Evolutionary conservation across 2,113 vertebrate species (phyloP), one percentile per base, ranked within the genome.

Genomic region (Nothobranchius kuhntae): DNA sequence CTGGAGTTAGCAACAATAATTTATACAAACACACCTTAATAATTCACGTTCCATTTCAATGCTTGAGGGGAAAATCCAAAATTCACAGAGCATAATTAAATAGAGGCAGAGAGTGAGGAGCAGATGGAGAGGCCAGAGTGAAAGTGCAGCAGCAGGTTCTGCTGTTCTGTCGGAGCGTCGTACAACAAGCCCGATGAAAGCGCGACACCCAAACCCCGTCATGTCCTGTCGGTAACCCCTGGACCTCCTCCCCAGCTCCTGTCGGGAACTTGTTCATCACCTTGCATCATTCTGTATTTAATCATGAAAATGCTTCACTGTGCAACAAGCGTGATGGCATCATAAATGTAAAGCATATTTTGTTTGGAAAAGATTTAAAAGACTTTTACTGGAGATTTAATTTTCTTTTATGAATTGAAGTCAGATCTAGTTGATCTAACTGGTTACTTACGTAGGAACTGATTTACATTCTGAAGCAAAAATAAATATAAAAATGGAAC

Each of bases 11-110:
- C 83, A 92, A 94, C 92, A 93, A 94, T 94, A 94, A 94, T 94
- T 94, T 93, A 94, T 94, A 94, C 93, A 93, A 94, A 94, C 93
- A 94, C 92, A 93, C 93, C 93, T 94, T 90, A 94, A 94, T 94
- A 93, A 94, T 94, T 94, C 92, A 94, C 88, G 73, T 93, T 93
- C 89, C 84, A 93, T 92, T 93, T 93, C 93, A 92, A 93, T 93
- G 93, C 93, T 94, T 92, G 90, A 92, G 93, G 93, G 93, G 93
- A 92, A 93, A 91, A 93, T 93, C 91, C 93, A 89, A 92, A 94
- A 93, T 94, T 94, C 93, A 94, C 92, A 94, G 92, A 94, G 93
- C 93, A 94, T 94, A 94, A 94, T 94, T 94, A 94, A 94, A 92
- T 93, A 93, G 91, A 91, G 82, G 82, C 89, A 90, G 87, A 88